Base-by-base conservation (phyloP, 1,140 invertebrate genomes). In the Steinernema khuongi region DNA sequence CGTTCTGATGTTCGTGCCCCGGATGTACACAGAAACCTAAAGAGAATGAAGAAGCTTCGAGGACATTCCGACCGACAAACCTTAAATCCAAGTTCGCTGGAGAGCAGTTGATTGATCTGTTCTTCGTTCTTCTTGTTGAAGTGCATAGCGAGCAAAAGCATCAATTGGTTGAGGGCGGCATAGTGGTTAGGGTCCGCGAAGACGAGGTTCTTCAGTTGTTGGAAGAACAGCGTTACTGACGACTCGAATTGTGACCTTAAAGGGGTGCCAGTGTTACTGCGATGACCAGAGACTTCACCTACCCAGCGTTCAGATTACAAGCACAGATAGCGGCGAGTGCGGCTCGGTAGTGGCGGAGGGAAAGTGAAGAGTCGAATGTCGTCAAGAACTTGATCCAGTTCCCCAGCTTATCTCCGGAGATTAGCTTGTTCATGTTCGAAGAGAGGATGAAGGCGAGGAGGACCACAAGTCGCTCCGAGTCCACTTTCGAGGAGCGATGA, bases 331-430 rank as follows among this genome's bases (percentile, higher is more conserved):
- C 50, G 19, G 7, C 14, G 4, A 60, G 22, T 4, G 50, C 50
- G 4, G 50, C 19, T 26, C 19, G 50, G 14, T n/a, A 60, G 50
- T 60, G 26, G 7, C 19, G 50, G 4, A n/a, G 7, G 7, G 50
- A 60, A 7, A 60, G 19, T 26, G 50, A 60, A 17, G 11, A 11
- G 50, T 60, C 7, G 50, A 60, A 60, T 14, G 14, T n/a, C 4
- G 50, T 60, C 11, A 60, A 26, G 22, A 60, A 60, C 50, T 60
- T 60, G 50, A 60, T 60, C 50, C 50, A 60, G 50, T 22, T 60
- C 14, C 26, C 19, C 7, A 60, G 2, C 19, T 60, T 60, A 22
- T 60, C 22, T 41, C 36, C 36, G 19, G 14, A 7, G 50, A 60
- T 60, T 22, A 60, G 50, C 50, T 60, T 60, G 7, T 60, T 7